phyloP scores from a whole-genome alignment of 2,888 invertebrate genomes.

The Yponomeuta sedellus region DNA sequence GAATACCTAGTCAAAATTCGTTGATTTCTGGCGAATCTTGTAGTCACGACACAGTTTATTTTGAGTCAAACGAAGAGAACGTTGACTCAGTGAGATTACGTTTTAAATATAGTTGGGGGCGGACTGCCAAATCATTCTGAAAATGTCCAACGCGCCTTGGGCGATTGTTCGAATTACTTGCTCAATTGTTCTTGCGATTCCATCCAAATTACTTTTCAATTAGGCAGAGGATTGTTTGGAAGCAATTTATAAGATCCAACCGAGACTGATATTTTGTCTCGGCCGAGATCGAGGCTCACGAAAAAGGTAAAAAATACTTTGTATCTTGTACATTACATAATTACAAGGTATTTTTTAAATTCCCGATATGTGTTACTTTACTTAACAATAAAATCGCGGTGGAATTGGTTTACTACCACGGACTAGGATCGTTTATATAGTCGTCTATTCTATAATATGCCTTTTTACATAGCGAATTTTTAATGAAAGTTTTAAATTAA shows the following conservation, averaged over 20 bases:
- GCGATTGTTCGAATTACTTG: constrained; percentile 38
- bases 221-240: constrained; percentile 10
- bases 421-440: too few relatives aligned
- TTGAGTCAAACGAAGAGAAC: constrained; percentile 61
- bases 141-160: constrained; percentile 51
- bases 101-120: constrained; percentile 73
- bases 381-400: too few relatives aligned
- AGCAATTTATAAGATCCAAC: neutral
- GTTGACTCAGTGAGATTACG: constrained; percentile 74
- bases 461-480: too few relatives aligned
- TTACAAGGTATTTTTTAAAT: too few relatives aligned
- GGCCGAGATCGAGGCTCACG: too few relatives aligned
- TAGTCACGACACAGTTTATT: constrained; percentile 54
- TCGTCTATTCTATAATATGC: too few relatives aligned
- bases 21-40: constrained; percentile 6
- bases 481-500: too few relatives aligned
- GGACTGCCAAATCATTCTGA: constrained; percentile 66
- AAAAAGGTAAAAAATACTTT: too few relatives aligned
- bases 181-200: constrained; percentile 42
- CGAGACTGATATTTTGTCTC: too few relatives aligned
- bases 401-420: too few relatives aligned
- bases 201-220: constrained; percentile 21
- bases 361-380: too few relatives aligned
- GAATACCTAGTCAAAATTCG: neutral
- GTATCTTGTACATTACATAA: too few relatives aligned